A percentile compares a stretch with the other conserved stretches of the same genome.
phyloP scores from a whole-genome alignment of 2,113 vertebrate species.

The Syrrhaptes paradoxus region DNA sequence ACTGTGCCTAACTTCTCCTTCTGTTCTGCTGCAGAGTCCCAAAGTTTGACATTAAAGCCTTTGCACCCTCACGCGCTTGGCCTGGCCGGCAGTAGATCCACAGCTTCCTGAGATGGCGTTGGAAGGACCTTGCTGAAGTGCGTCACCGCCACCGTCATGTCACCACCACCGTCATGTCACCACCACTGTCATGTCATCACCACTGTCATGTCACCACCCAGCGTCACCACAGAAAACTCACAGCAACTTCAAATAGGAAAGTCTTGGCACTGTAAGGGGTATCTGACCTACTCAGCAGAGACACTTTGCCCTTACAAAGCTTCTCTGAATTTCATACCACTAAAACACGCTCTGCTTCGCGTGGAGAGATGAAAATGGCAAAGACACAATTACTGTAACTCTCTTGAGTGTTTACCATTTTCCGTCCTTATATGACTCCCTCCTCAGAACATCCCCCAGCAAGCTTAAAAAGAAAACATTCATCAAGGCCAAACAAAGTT shows the following conservation, averaged over 20 bases:
- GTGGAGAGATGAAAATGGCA: background rate
- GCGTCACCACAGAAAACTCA: background rate
- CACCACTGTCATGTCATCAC: background rate
- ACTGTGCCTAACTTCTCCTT: background rate
- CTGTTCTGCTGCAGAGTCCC: background rate
- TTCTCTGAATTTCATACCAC: background rate
- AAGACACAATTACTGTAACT: slow-evolving; percentile 33
- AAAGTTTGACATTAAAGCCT: background rate
- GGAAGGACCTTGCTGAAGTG: background rate
- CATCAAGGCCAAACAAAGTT: slow-evolving; percentile 40
- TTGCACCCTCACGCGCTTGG: background rate
- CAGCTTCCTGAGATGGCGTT: background rate
- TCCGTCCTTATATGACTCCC: slow-evolving; percentile 15
- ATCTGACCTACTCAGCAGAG: background rate
- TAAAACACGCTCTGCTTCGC: background rate
- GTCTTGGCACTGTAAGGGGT: background rate
- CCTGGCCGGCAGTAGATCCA: background rate
- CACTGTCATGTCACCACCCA: background rate
- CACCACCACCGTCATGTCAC: too few species aligned
- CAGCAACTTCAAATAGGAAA: background rate
- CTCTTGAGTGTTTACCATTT: slow-evolving; percentile 4
- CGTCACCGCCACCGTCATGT: background rate
- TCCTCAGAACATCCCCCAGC: slow-evolving; percentile 18
- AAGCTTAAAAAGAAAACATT: slow-evolving; percentile 51
- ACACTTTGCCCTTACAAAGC: background rate